These are phyloP conservation scores for Abrostola triplasia DNA, from an alignment of 2,888 invertebrate genomes.

Conservation along the genomic window DNA sequence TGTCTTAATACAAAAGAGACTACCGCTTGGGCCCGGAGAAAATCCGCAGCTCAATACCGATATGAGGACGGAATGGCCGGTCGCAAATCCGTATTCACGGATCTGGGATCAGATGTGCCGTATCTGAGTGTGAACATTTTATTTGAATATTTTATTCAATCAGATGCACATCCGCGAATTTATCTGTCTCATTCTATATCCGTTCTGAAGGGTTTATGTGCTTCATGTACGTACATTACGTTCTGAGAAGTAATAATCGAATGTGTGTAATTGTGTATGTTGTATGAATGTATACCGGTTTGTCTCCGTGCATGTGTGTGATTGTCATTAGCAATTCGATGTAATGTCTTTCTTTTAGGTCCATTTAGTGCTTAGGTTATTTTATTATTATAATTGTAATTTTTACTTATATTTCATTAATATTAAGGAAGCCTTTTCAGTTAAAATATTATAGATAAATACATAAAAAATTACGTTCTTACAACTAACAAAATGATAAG, in stretches of 20 bases:
- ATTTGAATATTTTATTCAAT: conserved; percentile 56
- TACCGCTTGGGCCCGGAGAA: not conserved
- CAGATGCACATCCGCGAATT: conserved; percentile 35
- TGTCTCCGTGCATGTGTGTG: too few species aligned
- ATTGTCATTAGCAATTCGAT: too few species aligned
- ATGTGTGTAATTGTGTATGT: too few species aligned
- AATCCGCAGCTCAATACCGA: conserved; percentile 16
- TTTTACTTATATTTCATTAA: too few species aligned
- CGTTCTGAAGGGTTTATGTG: conserved; percentile 4
- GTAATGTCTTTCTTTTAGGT: too few species aligned
- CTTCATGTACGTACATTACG: conserved; percentile 3
- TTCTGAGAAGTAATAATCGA: not conserved
- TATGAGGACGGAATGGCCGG: conserved; percentile 30
- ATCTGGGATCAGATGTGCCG: conserved; percentile 28
- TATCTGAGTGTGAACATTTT: conserved; percentile 42
- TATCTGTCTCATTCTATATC: conserved; percentile 26
- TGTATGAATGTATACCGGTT: too few species aligned
- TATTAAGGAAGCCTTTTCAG: too few species aligned
- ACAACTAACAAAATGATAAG: too few species aligned
- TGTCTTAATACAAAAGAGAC: not conserved
- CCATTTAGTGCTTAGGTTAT: too few species aligned
- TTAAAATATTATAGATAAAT: too few species aligned
- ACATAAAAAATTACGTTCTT: too few species aligned
- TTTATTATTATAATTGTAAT: too few species aligned
- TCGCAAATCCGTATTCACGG: conserved; percentile 40